Conservation (phyloP, 2,113 vertebrate species). For the Carassius carassius region DNA sequence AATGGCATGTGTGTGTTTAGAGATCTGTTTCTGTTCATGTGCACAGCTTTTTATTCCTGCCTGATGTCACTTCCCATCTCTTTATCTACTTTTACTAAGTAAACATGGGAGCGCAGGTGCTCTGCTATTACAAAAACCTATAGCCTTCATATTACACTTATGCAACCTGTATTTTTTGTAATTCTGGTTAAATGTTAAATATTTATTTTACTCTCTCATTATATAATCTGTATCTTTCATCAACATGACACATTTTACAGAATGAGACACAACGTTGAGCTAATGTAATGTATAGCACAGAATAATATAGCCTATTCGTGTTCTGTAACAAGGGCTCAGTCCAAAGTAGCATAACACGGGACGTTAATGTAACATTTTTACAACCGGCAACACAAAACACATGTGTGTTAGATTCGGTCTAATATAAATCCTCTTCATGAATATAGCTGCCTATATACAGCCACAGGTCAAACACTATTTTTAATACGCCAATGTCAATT, state of each 20-base stretch:
- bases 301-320: neutral
- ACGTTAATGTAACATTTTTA: neutral
- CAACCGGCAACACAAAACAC: neutral
- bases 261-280: neutral
- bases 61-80: neutral
- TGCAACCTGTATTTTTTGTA: neutral
- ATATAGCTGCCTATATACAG: neutral
- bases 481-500: neutral
- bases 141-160: neutral
- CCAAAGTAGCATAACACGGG: neutral
- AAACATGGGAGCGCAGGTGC: neutral
- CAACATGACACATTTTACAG: neutral
- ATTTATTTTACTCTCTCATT: neutral
- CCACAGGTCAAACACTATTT: neutral
- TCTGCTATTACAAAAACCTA: neutral
- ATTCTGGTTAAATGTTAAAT: neutral
- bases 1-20: neutral
- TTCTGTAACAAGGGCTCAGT: conserved; percentile 2
- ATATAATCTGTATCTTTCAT: neutral
- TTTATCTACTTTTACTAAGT: neutral
- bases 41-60: neutral
- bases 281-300: neutral
- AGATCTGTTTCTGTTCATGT: neutral
- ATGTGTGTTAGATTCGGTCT: neutral
- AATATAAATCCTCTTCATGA: neutral